These are phyloP conservation scores for Nematolebias whitei DNA, from an alignment of 2,113 vertebrate genomes.

Conservation along the genomic window DNA sequence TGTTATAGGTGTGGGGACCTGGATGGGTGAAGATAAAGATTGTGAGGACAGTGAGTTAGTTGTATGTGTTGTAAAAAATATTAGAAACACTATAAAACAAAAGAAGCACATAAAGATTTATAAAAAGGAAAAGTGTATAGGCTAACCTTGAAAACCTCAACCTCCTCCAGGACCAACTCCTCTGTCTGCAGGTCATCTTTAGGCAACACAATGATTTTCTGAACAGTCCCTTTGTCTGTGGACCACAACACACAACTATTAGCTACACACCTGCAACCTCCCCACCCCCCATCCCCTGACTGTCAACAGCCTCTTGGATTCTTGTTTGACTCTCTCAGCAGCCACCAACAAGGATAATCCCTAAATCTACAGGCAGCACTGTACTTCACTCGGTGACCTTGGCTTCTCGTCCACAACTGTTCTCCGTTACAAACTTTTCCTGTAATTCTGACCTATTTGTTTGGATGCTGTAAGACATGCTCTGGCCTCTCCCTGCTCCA, in stretches of 20 bases:
- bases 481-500: slow-evolving; percentile 9
- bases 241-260: slow-evolving; percentile 47
- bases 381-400: slow-evolving; percentile 22
- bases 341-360: slow-evolving; percentile 49
- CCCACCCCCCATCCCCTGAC: background rate
- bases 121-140: background rate
- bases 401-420: background rate
- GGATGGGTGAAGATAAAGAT: slow-evolving; percentile 43
- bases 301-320: slow-evolving; percentile 37
- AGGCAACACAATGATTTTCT: slow-evolving; percentile 97
- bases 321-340: slow-evolving; percentile 45
- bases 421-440: slow-evolving; percentile 41
- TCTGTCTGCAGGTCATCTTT: slow-evolving; percentile 94
- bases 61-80: background rate
- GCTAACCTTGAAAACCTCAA: slow-evolving; percentile 95
- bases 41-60: slow-evolving; percentile 4
- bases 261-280: slow-evolving; percentile 42
- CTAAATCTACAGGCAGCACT: slow-evolving; percentile 35
- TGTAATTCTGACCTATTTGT: slow-evolving; percentile 41
- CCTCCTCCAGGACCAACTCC: slow-evolving; percentile 96
- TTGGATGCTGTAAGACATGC: slow-evolving; percentile 24
- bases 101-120: background rate
- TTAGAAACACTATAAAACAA: background rate
- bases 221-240: slow-evolving; percentile 93
- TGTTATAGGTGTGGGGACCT: slow-evolving; percentile 90